These are phyloP conservation scores for Amphiura filiformis DNA, from an alignment of 35 echinoderm and acorn worm genomes.

Conservation along the genomic window DNA sequence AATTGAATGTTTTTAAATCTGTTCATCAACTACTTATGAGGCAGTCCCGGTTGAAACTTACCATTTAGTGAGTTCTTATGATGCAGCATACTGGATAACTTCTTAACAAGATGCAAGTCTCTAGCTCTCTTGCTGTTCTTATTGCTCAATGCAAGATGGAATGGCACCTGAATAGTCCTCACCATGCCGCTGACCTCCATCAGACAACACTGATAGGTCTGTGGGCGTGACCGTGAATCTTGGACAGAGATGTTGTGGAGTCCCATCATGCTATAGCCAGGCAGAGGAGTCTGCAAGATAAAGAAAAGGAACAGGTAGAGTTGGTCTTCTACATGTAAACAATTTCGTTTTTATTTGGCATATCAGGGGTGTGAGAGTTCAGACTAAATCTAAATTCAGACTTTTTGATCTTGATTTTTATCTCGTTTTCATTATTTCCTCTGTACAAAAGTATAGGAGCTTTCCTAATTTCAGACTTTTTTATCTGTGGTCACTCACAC, in stretches of 20 bases:
- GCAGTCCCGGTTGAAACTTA: too few species aligned
- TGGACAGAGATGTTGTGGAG: constrained; percentile 69
- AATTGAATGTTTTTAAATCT: too few species aligned
- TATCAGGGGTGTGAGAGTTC: not conserved
- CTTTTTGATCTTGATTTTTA: too few species aligned
- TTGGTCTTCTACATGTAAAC: not conserved
- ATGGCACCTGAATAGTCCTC: constrained; percentile 82
- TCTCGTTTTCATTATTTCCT: too few species aligned
- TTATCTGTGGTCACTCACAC: too few species aligned
- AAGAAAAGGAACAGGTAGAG: constrained; percentile 1
- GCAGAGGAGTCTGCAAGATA: constrained; percentile 83
- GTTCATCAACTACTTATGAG: too few species aligned
- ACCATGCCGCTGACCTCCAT: constrained; percentile 71
- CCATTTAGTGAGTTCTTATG: constrained; percentile 77
- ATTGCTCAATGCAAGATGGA: constrained; percentile 95
- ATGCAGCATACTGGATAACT: constrained; percentile 81
- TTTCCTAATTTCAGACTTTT: too few species aligned
- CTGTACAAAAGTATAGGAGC: too few species aligned
- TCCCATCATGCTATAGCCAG: constrained; percentile 89
- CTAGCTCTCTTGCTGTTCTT: constrained; percentile 96
- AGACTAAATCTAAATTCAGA: too few species aligned
- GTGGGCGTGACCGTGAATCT: constrained; percentile 61
- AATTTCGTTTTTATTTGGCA: not conserved
- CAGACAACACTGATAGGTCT: constrained; percentile 79
- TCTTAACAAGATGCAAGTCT: constrained; percentile 97